Conservation (phyloP, 2,888 invertebrate genomes). For the Amphimallon solstitiale region DNA sequence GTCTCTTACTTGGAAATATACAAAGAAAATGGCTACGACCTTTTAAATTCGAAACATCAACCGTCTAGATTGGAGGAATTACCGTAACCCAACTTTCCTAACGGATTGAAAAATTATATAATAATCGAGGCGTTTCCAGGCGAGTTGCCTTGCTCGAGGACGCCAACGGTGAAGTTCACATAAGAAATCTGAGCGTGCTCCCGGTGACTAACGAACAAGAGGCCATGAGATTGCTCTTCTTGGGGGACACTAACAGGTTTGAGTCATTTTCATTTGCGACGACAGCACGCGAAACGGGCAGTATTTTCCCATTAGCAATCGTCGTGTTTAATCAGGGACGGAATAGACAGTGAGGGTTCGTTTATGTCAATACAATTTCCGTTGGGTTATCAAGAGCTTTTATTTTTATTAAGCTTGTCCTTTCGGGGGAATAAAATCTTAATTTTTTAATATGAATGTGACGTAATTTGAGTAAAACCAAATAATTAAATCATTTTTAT, state of each 20-base stretch:
- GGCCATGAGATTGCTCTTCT: constrained; percentile 64
- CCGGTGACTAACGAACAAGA: constrained; percentile 64
- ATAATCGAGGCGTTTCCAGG: constrained; percentile 52
- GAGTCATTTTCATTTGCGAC: constrained; percentile 14
- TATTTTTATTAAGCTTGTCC: no score
- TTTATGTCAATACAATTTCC: background rate
- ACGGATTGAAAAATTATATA: background rate
- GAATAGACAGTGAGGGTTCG: background rate
- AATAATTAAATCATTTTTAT: no score
- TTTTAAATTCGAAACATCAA: constrained; percentile 62
- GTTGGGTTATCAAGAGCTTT: no score
- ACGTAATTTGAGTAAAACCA: no score
- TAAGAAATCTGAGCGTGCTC: constrained; percentile 64
- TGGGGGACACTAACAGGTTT: constrained; percentile 66
- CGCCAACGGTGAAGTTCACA: constrained; percentile 62
- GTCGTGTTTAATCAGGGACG: constrained; percentile 8
- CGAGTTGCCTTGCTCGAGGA: constrained; percentile 64
- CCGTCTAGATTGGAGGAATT: constrained; percentile 63
- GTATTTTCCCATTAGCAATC: constrained; percentile 21
- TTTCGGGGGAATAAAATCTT: no score
- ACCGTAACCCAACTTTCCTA: constrained; percentile 59
- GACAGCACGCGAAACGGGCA: background rate
- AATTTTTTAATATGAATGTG: no score
- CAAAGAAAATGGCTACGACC: constrained; percentile 67
- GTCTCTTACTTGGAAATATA: constrained; percentile 69